A percentile compares a stretch with the other conserved stretches of the same genome.
phyloP scores from a whole-genome alignment of 2,113 vertebrate genomes.

The Cheirogaleus medius region DNA sequence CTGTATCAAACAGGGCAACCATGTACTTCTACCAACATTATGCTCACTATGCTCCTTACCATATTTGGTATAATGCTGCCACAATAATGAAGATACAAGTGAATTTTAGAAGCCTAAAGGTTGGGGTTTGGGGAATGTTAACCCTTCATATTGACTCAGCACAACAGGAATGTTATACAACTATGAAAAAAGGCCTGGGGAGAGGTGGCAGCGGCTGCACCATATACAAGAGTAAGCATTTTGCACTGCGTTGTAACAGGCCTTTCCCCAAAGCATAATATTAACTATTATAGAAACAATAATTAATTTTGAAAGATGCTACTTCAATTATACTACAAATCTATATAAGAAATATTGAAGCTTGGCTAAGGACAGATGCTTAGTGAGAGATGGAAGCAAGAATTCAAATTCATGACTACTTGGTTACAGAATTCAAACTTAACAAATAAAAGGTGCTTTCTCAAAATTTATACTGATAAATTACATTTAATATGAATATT shows the following conservation, averaged over 20 bases:
- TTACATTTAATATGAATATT: not conserved
- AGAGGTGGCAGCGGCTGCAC: fast-evolving
- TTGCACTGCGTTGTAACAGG: not conserved
- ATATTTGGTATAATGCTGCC: not conserved
- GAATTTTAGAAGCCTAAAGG: not conserved
- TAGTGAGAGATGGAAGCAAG: not conserved
- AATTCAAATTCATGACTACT: not conserved
- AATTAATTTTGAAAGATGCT: not conserved
- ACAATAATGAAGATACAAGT: not conserved
- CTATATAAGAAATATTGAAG: not conserved
- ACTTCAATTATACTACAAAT: not conserved
- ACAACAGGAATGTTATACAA: fast-evolving
- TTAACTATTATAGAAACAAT: not conserved
- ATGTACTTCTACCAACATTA: not conserved
- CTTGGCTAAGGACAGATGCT: not conserved
- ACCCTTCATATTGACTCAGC: not conserved
- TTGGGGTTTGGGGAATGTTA: not conserved
- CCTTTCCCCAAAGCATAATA: not conserved
- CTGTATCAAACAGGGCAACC: not conserved
- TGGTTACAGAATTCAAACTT: not conserved
- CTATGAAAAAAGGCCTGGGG: fast-evolving
- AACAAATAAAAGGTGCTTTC: not conserved
- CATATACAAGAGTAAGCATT: not conserved
- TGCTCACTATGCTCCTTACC: not conserved
- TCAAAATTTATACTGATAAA: not conserved